Evolutionary conservation across 2,113 vertebrate genomes (phyloP).

Genomic region (Lontra canadensis): DNA sequence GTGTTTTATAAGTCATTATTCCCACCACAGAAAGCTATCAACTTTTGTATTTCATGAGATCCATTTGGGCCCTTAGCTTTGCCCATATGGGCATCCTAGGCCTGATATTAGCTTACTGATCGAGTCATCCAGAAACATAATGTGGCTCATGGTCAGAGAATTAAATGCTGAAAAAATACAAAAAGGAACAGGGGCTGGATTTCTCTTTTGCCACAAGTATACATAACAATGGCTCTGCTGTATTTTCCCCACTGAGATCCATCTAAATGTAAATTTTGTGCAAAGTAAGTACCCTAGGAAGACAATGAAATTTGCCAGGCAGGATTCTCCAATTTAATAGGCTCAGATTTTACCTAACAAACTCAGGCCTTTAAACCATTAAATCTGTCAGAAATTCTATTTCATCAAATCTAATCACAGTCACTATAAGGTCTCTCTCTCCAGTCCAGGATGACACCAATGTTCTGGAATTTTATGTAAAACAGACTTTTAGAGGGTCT

Average conservation of each 20-base stretch:
- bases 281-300: not conserved
- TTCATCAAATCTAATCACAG: not conserved
- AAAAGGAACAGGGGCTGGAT: not conserved
- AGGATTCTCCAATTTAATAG: not conserved
- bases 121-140: not conserved
- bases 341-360: not conserved
- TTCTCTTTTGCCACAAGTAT: not conserved
- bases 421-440: not conserved
- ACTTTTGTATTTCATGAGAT: not conserved
- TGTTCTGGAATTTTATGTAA: not conserved
- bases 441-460: not conserved
- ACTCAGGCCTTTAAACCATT: not conserved
- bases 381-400: not conserved
- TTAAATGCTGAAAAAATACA: conserved; percentile 32
- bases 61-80: not conserved
- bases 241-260: not conserved
- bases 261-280: not conserved
- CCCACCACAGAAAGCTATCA: conserved; percentile 62
- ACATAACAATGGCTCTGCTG: not conserved
- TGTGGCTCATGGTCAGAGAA: not conserved
- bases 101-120: not conserved
- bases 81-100: conserved; percentile 27
- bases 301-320: not conserved
- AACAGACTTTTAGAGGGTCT: not conserved
- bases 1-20: conserved; percentile 61